Evolutionary conservation across 2,797 vertebrate genomes (phyloP).

Genomic region (Gymnoscopelus microlampas): DNA sequence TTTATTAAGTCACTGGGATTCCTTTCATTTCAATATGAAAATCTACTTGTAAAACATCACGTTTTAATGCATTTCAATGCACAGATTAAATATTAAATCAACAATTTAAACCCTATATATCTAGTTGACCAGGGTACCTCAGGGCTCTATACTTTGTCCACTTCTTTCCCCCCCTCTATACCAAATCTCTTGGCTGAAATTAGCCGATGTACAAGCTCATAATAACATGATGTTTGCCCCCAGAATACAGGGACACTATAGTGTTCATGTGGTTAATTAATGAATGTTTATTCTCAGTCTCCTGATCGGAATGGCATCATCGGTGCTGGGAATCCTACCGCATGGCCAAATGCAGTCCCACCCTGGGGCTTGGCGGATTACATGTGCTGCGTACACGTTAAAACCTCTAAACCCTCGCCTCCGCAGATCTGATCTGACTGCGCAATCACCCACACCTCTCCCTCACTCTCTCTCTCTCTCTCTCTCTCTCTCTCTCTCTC

Average conservation of each 20-base stretch:
- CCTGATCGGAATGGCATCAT: conserved; percentile 36
- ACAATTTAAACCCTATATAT: too few relatives aligned
- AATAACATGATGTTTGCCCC: too few relatives aligned
- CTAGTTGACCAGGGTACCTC: too few relatives aligned
- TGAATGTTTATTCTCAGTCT: conserved; percentile 41
- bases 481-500: conserved; percentile 22
- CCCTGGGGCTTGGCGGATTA: conserved; percentile 68
- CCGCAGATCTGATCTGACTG: conserved; percentile 70
- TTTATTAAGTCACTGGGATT: too few relatives aligned
- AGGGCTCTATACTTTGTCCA: too few relatives aligned
- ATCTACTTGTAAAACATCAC: too few relatives aligned
- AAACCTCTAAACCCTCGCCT: conserved; percentile 73
- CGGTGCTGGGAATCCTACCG: conserved; percentile 48
- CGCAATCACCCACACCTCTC: conserved; percentile 52
- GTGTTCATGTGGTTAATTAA: conserved; percentile 34
- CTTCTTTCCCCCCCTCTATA: too few relatives aligned
- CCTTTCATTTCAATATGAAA: too few relatives aligned
- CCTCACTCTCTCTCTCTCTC: background rate
- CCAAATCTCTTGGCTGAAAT: too few relatives aligned
- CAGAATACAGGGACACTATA: conserved; percentile 4
- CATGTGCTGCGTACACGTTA: conserved; percentile 68
- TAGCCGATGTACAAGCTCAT: too few relatives aligned
- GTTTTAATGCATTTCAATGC: too few relatives aligned
- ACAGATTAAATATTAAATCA: too few relatives aligned
- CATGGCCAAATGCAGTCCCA: conserved; percentile 43